Conservation (phyloP, 2,113 vertebrate genomes). For the Myrmophylax atrothorax region DNA sequence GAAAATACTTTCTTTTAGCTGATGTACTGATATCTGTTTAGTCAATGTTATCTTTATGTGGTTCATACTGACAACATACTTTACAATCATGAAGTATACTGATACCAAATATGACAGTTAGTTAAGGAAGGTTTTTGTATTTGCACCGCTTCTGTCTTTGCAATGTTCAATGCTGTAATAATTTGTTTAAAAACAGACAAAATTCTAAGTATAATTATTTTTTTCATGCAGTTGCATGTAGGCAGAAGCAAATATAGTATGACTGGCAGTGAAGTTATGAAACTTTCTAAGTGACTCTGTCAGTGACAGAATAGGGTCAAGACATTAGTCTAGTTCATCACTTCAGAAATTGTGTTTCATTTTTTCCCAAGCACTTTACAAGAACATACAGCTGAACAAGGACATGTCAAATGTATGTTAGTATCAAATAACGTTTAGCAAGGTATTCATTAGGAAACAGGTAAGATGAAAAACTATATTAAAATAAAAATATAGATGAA, state of each 20-base stretch:
- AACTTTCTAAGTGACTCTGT: background rate
- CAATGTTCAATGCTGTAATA: background rate
- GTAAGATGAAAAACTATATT: background rate
- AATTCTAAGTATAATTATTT: background rate
- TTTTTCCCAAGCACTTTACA: background rate
- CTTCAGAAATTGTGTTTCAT: rapidly evolving
- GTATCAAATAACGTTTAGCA: background rate
- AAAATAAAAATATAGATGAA: background rate
- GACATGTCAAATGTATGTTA: background rate
- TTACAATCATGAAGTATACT: background rate
- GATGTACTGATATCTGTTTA: background rate
- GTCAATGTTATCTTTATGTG: background rate
- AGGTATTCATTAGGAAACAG: background rate
- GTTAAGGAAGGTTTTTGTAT: background rate
- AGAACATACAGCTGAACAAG: background rate
- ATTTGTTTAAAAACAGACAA: background rate
- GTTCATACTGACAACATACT: background rate
- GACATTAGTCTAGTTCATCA: background rate
- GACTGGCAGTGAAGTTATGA: background rate
- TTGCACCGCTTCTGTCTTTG: background rate
- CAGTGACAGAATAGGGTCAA: background rate
- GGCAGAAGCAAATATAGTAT: background rate
- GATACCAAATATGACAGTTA: background rate
- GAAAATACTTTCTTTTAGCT: background rate
- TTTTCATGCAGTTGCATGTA: background rate